Base-by-base conservation (phyloP, 2,113 vertebrate genomes). In the Toxostoma redivivum region DNA sequence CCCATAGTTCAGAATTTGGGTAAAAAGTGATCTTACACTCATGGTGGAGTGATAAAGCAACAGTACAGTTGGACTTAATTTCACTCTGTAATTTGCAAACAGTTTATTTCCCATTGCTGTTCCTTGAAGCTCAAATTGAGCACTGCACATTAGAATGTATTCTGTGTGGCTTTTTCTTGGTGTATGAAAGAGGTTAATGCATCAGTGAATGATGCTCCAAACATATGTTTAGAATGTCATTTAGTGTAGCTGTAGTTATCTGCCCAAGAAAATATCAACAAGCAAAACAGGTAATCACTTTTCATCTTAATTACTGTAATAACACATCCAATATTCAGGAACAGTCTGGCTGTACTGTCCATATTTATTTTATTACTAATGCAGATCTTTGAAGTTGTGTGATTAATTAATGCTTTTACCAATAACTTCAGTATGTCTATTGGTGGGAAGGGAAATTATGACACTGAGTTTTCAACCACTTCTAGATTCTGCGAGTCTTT, bases 291-390 rank as follows among this genome's bases (percentile, higher is more conserved):
- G 78, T 93, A 97, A 97, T 97, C 96, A 81, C 96, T 97, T 96
- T 97, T 97, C 91, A 95, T 98, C 95, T 98, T 98, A 97, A 98
- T 97, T 97, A 97, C 94, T 96, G 47, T 95, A 96, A 97, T 96
- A 96, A 97, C 93, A 76, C 77, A 91, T 93, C 69, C 94, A 88
- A 91, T 97, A 97, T 97, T 97, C 94, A 96, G 81, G 82, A 97
- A 83, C 61, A 91, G 89, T 90, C 82, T 96, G 94, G 69, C 88
- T 94, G 65, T 45, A 69, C 81, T 95, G 33, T 97, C 92, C 73
- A 15, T 96, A 86, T 88, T 96, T 94, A 96, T 97, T 97, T 97
- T 94, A 94, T 97, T 97, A 93, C 92, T 96, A 92, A 96, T 93
- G 94, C 42, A 93, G 92, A 96, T 95, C 86, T 97, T 97, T 97